phyloP scores from a whole-genome alignment of 2,113 vertebrate species.

The Aptenodytes forsteri region DNA sequence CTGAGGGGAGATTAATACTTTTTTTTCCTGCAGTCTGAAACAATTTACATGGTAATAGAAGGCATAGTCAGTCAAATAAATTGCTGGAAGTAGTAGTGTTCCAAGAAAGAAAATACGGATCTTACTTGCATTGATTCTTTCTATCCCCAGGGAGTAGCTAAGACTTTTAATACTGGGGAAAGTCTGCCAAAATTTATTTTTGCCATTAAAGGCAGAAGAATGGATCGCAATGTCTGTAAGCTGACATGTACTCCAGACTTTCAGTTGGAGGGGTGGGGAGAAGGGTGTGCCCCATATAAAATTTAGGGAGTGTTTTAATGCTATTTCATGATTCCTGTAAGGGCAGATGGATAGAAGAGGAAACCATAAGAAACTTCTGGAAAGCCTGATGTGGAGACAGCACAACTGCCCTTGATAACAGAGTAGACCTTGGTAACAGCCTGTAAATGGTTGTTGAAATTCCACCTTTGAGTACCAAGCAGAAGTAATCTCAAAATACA shows the following conservation, averaged over 20 bases:
- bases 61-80: constrained; percentile 77
- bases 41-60: constrained; percentile 83
- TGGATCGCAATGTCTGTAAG: not conserved
- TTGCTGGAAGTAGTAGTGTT: constrained; percentile 75
- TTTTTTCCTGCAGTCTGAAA: constrained; percentile 71
- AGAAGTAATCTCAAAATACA: not conserved
- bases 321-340: not conserved
- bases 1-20: constrained; percentile 79
- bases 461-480: not conserved
- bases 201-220: constrained; percentile 50
- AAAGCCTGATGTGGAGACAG: not conserved
- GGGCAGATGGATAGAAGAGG: not conserved
- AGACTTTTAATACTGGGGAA: constrained; percentile 63
- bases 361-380: not conserved
- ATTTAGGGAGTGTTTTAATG: not conserved
- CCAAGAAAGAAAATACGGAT: constrained; percentile 61
- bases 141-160: constrained; percentile 57
- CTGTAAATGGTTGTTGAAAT: not conserved
- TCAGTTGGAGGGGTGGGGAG: not conserved
- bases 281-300: not conserved
- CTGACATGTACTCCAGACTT: constrained; percentile 23
- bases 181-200: constrained; percentile 68
- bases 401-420: not conserved
- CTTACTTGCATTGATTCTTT: constrained; percentile 69
- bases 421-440: not conserved